Base-by-base conservation (phyloP, 2,888 invertebrate species). In the Choristoneura rosaceana region DNA sequence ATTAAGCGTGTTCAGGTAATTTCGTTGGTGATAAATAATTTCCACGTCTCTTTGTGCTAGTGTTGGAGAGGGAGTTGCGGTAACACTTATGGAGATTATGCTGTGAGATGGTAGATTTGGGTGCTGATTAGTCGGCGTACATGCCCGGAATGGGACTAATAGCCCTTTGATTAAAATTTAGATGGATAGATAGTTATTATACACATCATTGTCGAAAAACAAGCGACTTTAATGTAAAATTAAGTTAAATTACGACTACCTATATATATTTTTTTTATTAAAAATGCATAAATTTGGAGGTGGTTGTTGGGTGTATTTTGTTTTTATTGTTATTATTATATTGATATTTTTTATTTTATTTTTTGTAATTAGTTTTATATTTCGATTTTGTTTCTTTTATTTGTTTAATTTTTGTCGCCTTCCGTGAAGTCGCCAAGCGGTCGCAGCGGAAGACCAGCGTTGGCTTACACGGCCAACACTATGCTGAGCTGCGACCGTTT, bases 21-120 rank as follows among this genome's bases (percentile, higher is more conserved):
- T 88, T 87, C 77, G 74, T 76, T 78, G 77, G 79, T 80, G 84
- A 89, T 89, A 91, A 90, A 88, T 89, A 86, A 88, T 86, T 80
- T 80, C 73, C 70, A 77, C 76, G 76, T 80, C 82, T 82, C 81
- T 82, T 82, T 80, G 77, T 82, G 80, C 80, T 81, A 76, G 81
- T 79, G 81, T 80, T 79, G 79, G 80, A 78, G 76, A 78, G 83
- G 78, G 77, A 85, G 78, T 84, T 81, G 87, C 83, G 76, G 77
- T 75, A 77, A 80, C 77, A 79, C 74, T 71, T 76, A 77, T 66
- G 70, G 50, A 55, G 62, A 68, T 71, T 66, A 43, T 45, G 15
- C 66, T 25, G 15, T 47, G 47, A 59, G 43, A 60, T 58, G 59
- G 64, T 70, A 73, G 73, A 73, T 73, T n/a, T 66, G 33, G n/a